Evolutionary conservation across 2,888 invertebrate species (phyloP).

Genomic region (Creontiades dilutus): DNA sequence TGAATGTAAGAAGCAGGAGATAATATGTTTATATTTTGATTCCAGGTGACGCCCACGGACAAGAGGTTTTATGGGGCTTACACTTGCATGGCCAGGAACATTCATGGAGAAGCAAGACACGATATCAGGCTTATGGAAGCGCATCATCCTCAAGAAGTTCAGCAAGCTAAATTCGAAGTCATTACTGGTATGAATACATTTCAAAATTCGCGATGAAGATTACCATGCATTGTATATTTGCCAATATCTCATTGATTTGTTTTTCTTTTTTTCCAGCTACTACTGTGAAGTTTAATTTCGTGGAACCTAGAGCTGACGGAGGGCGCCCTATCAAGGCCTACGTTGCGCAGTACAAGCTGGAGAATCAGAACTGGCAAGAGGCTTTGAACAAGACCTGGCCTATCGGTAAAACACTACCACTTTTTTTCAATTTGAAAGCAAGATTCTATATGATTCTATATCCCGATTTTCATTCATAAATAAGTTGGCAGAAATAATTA

Average conservation of each 20-base stretch:
- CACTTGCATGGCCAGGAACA: conserved; percentile 90
- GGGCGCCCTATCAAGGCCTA: conserved; percentile 88
- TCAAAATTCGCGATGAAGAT: neutral
- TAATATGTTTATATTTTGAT: no score
- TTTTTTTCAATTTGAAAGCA: no score
- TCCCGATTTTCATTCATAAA: no score
- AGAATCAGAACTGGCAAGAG: conserved; percentile 85
- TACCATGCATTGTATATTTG: neutral
- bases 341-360: conserved; percentile 87
- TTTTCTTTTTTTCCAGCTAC: conserved; percentile 81
- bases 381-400: conserved; percentile 89
- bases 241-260: neutral
- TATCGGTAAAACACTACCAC: conserved; percentile 79
- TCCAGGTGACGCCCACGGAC: conserved; percentile 84
- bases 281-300: conserved; percentile 88
- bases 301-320: conserved; percentile 86
- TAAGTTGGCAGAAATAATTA: no score
- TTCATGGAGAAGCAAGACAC: conserved; percentile 84
- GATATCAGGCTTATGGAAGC: conserved; percentile 88
- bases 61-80: conserved; percentile 85
- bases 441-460: no score
- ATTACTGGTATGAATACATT: conserved; percentile 80
- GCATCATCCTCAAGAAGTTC: conserved; percentile 84
- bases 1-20: no score
- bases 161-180: conserved; percentile 84